Evolutionary conservation across 2,113 vertebrate species (phyloP), one percentile per base, ranked within the genome.

Genomic region (Phylloscopus whistleri): DNA sequence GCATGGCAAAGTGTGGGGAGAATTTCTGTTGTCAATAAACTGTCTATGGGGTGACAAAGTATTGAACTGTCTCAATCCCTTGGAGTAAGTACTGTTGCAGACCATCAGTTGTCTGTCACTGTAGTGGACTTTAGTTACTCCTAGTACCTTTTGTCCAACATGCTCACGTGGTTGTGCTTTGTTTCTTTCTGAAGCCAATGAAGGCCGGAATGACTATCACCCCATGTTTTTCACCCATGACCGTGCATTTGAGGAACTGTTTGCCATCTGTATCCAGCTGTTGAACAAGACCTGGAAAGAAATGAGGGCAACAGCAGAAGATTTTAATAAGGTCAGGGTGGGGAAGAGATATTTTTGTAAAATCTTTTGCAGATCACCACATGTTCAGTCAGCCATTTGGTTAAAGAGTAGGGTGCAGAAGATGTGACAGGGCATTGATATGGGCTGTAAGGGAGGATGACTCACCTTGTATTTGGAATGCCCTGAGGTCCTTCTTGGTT

Each of bases 141-240:
- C 39, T 67, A 39, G 28, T 33, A 60, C 33, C 33, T 66, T 48
- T n/a, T 90, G 64, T 30, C 10, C 12, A 30, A 2, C 73, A 8
- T 51, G 20, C 43, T 90, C 39, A 76, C 7, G 0, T 7, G 20
- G 39, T 52, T 80, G 60, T 92, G 52, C 20, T 72, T 81, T 55
- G 31, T 90, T 64, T 89, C 41, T 63, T 74, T 60, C 46, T 73
- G 35, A 78, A 99, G 99, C 99, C 33, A 99, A 99, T 3, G 99
- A 99, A 90, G 99, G 99, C 33, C 99, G 99, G 80, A 99, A 99
- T 3, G 99, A 99, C 97, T 99, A 99, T 94, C 99, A 99, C 92
- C 99, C 99, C 6, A 99, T 99, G 99, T 99, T 99, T 98, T 99
- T 99, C 82, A 99, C 99, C 14, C 99, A 99, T 12, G 99, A 99